Percentiles rank a stretch among this genome's conserved stretches.
These are phyloP conservation scores for Diorhabda elongata DNA, from an alignment of 1,140 invertebrate genomes.

Conservation along the genomic window DNA sequence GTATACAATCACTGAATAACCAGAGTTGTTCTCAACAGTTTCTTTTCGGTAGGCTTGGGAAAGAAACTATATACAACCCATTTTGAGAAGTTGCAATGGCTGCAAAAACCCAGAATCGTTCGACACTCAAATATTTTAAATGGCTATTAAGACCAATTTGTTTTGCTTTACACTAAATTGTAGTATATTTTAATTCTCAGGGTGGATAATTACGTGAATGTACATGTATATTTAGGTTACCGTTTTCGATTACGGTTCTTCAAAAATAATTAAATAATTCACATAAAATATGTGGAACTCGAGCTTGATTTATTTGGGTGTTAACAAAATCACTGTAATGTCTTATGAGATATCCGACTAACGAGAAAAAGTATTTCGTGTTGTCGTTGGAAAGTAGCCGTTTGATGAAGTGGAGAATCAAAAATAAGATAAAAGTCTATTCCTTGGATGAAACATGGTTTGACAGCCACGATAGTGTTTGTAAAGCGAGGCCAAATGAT, in stretches of 20 bases:
- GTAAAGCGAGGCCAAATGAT: too few relatives aligned
- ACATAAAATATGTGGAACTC: too few relatives aligned
- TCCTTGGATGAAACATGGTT: too few relatives aligned
- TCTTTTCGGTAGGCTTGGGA: conserved; percentile 25
- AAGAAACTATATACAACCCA: conserved; percentile 26
- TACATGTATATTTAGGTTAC: conserved; percentile 2
- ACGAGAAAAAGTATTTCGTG: too few relatives aligned
- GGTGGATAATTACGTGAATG: conserved; percentile 14
- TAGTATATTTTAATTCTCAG: conserved; percentile 25
- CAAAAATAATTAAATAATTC: conserved; percentile 17
- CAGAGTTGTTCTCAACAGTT: conserved; percentile 32
- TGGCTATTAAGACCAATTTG: conserved; percentile 28
- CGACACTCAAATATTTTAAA: conserved; percentile 19
- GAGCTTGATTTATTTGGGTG: too few relatives aligned
- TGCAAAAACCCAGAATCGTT: conserved; percentile 24
- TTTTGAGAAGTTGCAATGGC: conserved; percentile 22
- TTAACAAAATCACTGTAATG: too few relatives aligned
- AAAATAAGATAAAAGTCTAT: too few relatives aligned
- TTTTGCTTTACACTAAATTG: conserved; percentile 32
- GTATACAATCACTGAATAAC: conserved; percentile 40
- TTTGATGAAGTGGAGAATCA: too few relatives aligned
- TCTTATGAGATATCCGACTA: too few relatives aligned
- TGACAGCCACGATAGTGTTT: too few relatives aligned
- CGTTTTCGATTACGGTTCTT: conserved; percentile 24
- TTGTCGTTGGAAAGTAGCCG: too few relatives aligned